Evolutionary conservation across 2,888 invertebrate genomes (phyloP), one percentile per base, ranked within the genome.

Genomic region (Amorpha juglandis): DNA sequence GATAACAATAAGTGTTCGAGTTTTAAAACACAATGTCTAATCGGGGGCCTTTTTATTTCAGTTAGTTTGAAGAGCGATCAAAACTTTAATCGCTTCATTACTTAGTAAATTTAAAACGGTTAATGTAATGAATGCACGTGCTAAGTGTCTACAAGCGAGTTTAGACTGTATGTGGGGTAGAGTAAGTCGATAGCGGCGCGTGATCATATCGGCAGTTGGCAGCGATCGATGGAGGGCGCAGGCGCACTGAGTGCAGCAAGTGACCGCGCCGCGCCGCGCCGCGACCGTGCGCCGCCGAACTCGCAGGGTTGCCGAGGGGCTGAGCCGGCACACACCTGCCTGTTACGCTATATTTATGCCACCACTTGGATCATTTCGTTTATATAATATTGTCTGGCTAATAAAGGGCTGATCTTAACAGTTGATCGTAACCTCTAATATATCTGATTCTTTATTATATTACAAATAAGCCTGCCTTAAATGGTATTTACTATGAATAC

Each of bases 281-380:
- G 9, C 16, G 16, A 14, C 33, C 27, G 27, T 27, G n/a, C 72
- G 73, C 68, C 71, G 52, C 38, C 1, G 27, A 27, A 63, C 67
- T 70, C 64, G 69, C 74, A 76, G 77, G 74, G 76, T 79, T 78
- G 71, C 70, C 72, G 72, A 74, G 79, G 85, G 85, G 82, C 80
- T 79, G 82, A 77, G 77, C 75, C 70, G 67, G 75, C 76, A 75
- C 80, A 79, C 90, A 90, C 89, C 89, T 90, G 90, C 87, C 81
- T 73, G 78, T 78, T 79, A 81, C 82, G 83, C 80, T 76, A 83
- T 79, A 74, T 79, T 83, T 82, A 79, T 77, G 78, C 67, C 64
- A 53, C 50, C 65, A 63, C 65, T 70, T 68, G 35, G 14, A 55
- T 16, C 27, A 55, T 38, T 58, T 65, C 63, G 47, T 48, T 55